These are phyloP conservation scores for Jacana jacana DNA, from an alignment of 2,113 vertebrate species.

Conservation along the genomic window DNA sequence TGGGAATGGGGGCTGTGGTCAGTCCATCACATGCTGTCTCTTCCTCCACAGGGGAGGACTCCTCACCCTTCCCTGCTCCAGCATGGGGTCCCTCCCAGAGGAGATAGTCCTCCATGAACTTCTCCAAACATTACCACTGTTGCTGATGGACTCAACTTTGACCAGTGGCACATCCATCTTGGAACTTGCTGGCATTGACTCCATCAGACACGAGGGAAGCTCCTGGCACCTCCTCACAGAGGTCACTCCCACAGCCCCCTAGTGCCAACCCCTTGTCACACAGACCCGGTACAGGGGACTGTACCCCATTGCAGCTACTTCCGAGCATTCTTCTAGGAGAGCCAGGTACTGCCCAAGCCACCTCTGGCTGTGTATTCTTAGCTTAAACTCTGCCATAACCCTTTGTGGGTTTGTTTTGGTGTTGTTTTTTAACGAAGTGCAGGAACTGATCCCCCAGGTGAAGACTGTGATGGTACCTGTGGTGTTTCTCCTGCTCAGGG, in stretches of 20 bases:
- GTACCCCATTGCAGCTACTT: rapidly evolving
- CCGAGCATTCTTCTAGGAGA: neutral
- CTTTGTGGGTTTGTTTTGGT: too few species aligned
- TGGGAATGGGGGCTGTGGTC: neutral
- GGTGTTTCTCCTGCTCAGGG: rapidly evolving
- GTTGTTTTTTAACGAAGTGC: neutral
- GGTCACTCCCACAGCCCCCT: neutral
- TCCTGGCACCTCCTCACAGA: neutral
- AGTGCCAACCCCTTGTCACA: neutral
- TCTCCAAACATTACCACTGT: neutral
- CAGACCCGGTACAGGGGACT: neutral
- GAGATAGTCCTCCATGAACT: neutral
- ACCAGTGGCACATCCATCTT: neutral
- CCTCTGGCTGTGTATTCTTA: neutral
- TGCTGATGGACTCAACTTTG: neutral
- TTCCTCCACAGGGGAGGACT: neutral
- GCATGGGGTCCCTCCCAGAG: neutral
- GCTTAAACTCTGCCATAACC: neutral
- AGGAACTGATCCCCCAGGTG: rapidly evolving
- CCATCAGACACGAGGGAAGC: neutral
- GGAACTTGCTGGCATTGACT: neutral
- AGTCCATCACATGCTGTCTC: neutral
- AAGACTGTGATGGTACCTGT: rapidly evolving
- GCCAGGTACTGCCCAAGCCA: rapidly evolving
- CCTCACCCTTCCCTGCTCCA: neutral